A percentile compares a stretch with the other conserved stretches of the same genome.
phyloP scores from a whole-genome alignment of 2,888 invertebrate species.

The Anagyrus pseudococci region DNA sequence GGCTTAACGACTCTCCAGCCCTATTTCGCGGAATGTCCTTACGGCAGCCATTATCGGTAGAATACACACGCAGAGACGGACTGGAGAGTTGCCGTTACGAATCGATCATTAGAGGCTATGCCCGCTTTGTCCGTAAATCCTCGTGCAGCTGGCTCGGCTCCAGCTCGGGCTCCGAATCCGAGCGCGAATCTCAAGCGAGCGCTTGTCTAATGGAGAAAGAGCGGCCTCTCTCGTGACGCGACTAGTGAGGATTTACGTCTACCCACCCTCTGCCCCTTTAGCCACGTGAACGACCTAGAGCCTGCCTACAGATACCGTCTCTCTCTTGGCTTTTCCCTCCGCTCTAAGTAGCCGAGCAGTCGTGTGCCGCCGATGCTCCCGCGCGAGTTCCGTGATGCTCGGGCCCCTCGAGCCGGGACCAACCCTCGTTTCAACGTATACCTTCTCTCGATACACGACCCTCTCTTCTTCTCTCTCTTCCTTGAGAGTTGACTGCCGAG shows the following conservation, averaged over 20 bases:
- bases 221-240: slow-evolving; percentile 38
- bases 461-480: slow-evolving; percentile 45
- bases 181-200: slow-evolving; percentile 19
- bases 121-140: slow-evolving; percentile 25
- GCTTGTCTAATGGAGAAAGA: slow-evolving; percentile 17
- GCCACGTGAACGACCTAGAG: too few species aligned
- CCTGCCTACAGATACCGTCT: too few species aligned
- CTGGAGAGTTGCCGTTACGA: too few species aligned
- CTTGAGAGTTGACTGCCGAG: too few species aligned
- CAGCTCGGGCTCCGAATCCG: slow-evolving; percentile 13
- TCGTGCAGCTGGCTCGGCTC: background rate
- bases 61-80: too few species aligned
- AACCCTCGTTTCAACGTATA: slow-evolving; percentile 32
- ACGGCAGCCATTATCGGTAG: too few species aligned
- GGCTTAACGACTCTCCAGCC: background rate
- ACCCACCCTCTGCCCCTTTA: slow-evolving; percentile 51
- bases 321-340: too few species aligned
- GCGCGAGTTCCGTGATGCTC: slow-evolving; percentile 59
- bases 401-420: slow-evolving; percentile 28
- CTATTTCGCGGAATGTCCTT: too few species aligned
- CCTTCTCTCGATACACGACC: too few species aligned
- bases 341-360: too few species aligned
- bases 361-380: slow-evolving; percentile 20
- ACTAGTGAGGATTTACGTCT: slow-evolving; percentile 59
- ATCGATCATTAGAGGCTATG: slow-evolving; percentile 35